A percentile compares a stretch with the other conserved stretches of the same genome.
These are phyloP conservation scores for Cephalopholis sonnerati DNA, from an alignment of 2,113 vertebrate species.

Conservation along the genomic window DNA sequence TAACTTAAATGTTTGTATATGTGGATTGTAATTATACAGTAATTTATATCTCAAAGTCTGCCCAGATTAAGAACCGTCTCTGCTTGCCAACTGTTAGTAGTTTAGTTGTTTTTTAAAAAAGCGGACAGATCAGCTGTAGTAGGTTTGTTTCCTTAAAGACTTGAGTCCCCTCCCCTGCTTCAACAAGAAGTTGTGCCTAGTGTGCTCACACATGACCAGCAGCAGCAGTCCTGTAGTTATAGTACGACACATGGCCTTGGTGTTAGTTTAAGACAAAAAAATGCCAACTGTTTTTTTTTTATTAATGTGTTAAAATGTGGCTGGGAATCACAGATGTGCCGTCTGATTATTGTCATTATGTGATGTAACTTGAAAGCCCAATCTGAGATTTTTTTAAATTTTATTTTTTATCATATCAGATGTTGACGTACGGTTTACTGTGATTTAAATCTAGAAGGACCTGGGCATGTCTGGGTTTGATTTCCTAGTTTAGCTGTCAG, in stretches of 20 bases:
- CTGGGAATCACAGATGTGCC: slow-evolving; percentile 65
- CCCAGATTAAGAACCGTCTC: slow-evolving; percentile 6
- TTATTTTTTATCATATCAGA: not conserved
- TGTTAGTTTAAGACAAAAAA: slow-evolving; percentile 39
- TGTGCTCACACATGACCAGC: slow-evolving; percentile 7
- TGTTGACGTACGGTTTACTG: slow-evolving; percentile 18
- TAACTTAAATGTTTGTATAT: not conserved
- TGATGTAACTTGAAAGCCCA: slow-evolving; percentile 37
- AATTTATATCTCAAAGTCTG: not conserved
- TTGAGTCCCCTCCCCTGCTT: not conserved
- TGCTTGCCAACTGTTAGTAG: slow-evolving; percentile 55
- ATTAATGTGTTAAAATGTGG: slow-evolving; percentile 48
- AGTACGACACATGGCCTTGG: slow-evolving; percentile 40
- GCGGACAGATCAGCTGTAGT: not conserved
- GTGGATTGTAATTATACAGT: not conserved
- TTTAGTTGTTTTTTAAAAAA: slow-evolving; percentile 23
- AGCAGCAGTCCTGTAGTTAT: not conserved
- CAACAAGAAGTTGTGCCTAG: slow-evolving; percentile 50
- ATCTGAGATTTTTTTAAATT: slow-evolving; percentile 35
- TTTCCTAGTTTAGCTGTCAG: slow-evolving; percentile 1
- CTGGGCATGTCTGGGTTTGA: not conserved
- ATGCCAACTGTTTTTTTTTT: slow-evolving; percentile 72
- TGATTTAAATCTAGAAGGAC: not conserved
- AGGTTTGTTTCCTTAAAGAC: not conserved
- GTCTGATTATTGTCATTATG: slow-evolving; percentile 47